Evolutionary conservation across 1,140 invertebrate genomes (phyloP), one percentile per base, ranked within the genome.

Genomic region (Drosophila murphyi): DNA sequence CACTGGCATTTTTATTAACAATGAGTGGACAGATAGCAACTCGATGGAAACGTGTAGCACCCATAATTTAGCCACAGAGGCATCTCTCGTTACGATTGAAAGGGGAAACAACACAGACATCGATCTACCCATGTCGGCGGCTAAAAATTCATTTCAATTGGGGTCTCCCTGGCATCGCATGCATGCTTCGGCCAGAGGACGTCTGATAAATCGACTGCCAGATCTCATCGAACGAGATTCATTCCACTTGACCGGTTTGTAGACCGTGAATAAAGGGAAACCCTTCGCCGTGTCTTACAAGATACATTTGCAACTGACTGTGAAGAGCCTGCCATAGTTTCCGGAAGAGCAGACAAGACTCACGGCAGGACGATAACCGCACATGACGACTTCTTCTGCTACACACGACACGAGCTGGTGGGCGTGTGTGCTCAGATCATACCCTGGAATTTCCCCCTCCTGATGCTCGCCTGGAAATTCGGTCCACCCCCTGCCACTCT

Each of bases 201-300:
- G 92, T 10, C 93, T 98, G 0, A 92, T 99, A 5, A 93, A 97
- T 92, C 95, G 94, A 78, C 93, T 98, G 48, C 97, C 97, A 3
- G 96, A 97, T 93, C 93, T 98, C 1, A 94, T 98, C 1, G 96
- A 97, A 92, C 93, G 95, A 48, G 95, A 97, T 93, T 93, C 93
- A 32, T 91, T 92, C 39, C 97, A 97, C 87, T 89, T 97, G 52
- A 96, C 97, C 28, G 98, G 97, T 92, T 93, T 99, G 87, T 98
- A 99, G 93, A 98, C 98, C 0, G 90, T 99, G 47, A 97, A 99
- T 93, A 98, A 97, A 93, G 98, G 98, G 20, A 99, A 99, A 92
- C 97, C 98, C 0, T 99, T 96, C 92, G 88, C 93, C 5, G 93
- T 95, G 43, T 93, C 98, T 2, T 96, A 95, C 76, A 92, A 93